Conservation (phyloP, 1,140 invertebrate genomes). For the Aphaenogaster rudis region DNA sequence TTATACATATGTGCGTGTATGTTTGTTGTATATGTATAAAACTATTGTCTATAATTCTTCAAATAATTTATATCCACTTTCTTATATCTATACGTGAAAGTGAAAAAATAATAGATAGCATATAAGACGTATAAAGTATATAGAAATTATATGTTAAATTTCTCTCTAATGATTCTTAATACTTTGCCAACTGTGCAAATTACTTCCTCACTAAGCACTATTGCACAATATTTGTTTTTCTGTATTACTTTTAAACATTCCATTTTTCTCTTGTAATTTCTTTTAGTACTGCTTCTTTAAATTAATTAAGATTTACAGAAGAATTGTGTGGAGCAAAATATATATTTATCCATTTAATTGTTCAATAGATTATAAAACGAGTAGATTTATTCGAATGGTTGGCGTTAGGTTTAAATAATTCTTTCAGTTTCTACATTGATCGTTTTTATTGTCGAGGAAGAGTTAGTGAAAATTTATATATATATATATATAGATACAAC, state of each 20-base stretch:
- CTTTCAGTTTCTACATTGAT: not conserved
- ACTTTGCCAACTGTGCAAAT: no score
- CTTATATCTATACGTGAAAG: not conserved
- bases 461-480: not conserved
- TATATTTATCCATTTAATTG: no score
- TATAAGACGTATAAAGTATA: not conserved
- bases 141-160: slow-evolving; percentile 23
- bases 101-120: not conserved
- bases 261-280: no score
- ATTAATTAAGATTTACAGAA: no score
- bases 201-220: no score
- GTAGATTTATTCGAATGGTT: no score
- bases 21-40: not conserved
- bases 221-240: no score
- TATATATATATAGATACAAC: not conserved
- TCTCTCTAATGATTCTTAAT: not conserved
- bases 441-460: not conserved
- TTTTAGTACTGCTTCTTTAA: no score
- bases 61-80: slow-evolving; percentile 14
- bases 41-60: not conserved
- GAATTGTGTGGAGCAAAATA: no score
- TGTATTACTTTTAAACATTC: no score
- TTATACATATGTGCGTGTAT: not conserved
- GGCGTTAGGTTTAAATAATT: not conserved
- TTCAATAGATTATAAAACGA: no score